phyloP scores from a whole-genome alignment of 2,113 vertebrate genomes.

The Otolemur garnettii region DNA sequence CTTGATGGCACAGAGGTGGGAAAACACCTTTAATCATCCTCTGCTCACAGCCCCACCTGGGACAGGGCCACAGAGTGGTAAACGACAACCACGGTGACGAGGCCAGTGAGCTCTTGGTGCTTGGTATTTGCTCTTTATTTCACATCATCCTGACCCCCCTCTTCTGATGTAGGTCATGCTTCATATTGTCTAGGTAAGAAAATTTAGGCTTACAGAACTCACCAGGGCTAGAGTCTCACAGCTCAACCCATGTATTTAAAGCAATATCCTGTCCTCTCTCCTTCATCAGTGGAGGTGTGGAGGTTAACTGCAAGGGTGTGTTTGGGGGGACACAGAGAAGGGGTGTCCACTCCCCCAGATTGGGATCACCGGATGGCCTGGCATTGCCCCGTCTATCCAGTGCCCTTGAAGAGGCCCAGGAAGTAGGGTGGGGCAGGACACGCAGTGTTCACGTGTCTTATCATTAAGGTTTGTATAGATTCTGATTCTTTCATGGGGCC shows the following conservation, averaged over 20 bases:
- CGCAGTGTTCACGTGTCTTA: background rate
- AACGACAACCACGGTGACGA: rapidly evolving
- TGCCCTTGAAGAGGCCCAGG: background rate
- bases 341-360: background rate
- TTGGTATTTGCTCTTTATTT: rapidly evolving
- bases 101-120: rapidly evolving
- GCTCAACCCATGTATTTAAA: background rate
- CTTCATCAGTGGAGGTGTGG: background rate
- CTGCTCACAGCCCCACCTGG: rapidly evolving
- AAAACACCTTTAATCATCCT: background rate
- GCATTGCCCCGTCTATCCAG: rapidly evolving
- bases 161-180: background rate
- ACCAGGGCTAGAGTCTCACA: background rate
- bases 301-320: background rate
- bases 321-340: background rate
- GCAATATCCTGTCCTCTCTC: rapidly evolving
- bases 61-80: rapidly evolving
- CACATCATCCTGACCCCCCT: background rate
- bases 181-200: background rate
- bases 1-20: background rate
- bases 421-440: background rate
- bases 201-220: background rate
- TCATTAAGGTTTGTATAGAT: background rate
- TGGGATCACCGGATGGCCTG: background rate
- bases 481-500: background rate